Evolutionary conservation across 2,888 invertebrate species (phyloP).

Genomic region (Eupsilia transversa): DNA sequence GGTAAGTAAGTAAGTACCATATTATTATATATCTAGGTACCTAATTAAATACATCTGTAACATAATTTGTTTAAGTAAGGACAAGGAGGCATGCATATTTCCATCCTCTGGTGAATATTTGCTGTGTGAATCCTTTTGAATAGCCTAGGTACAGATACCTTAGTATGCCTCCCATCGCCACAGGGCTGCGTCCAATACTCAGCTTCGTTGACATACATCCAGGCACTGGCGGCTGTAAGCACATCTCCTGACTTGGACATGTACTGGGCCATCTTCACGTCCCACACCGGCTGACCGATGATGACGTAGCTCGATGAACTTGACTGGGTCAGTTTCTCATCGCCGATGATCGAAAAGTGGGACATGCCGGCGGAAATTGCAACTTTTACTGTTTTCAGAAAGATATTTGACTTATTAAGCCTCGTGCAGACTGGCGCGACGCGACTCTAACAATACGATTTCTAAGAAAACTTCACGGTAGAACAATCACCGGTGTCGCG

Average conservation of each 20-base stretch:
- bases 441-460: too few relatives aligned
- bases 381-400: conserved; percentile 88
- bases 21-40: too few relatives aligned
- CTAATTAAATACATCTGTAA: too few relatives aligned
- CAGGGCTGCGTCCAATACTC: conserved; percentile 91
- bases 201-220: conserved; percentile 91
- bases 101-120: background rate
- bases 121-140: too few relatives aligned
- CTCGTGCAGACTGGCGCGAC: too few relatives aligned
- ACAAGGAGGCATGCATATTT: background rate
- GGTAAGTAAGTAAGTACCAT: too few relatives aligned
- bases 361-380: conserved; percentile 91
- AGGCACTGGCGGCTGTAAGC: conserved; percentile 90
- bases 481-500: too few relatives aligned
- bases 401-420: too few relatives aligned
- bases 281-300: conserved; percentile 92
- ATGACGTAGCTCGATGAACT: conserved; percentile 87
- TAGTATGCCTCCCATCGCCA: conserved; percentile 89
- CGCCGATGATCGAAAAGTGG: conserved; percentile 90
- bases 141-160: conserved; percentile 73
- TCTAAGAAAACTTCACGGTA: too few relatives aligned
- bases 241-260: conserved; percentile 91
- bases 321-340: conserved; percentile 85
- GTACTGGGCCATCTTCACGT: conserved; percentile 87
- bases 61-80: too few relatives aligned